Conservation (phyloP, 2,113 vertebrate genomes). For the Lepisosteus oculatus region DNA sequence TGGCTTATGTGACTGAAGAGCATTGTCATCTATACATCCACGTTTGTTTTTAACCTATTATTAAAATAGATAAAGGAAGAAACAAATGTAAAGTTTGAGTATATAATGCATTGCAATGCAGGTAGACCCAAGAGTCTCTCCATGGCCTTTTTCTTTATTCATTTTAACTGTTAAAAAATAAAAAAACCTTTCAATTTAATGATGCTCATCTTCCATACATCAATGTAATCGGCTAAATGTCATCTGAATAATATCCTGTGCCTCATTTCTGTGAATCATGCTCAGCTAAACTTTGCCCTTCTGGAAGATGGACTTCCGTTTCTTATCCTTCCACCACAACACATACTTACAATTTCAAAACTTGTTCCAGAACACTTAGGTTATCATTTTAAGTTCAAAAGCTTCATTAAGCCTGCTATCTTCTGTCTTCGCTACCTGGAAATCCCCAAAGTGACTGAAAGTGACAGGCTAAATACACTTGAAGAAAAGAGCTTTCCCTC, state of each 20-base stretch:
- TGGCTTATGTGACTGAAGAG: neutral
- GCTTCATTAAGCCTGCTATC: constrained; percentile 8
- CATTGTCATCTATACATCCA: neutral
- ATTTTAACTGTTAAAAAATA: too few relatives aligned
- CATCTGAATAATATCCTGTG: neutral
- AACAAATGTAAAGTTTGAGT: neutral
- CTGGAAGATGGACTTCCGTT: constrained; percentile 2
- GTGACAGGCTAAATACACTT: neutral
- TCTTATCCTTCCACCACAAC: constrained; percentile 6
- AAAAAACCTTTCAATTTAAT: too few relatives aligned
- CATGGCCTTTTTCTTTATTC: too few relatives aligned
- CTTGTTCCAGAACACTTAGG: constrained; percentile 3
- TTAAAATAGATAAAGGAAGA: too few relatives aligned
- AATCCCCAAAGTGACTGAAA: constrained; percentile 3
- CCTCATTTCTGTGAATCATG: neutral
- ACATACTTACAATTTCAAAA: constrained; percentile 15
- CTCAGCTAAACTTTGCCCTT: neutral
- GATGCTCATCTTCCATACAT: too few relatives aligned
- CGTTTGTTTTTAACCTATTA: too few relatives aligned
- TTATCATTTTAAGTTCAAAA: constrained; percentile 18
- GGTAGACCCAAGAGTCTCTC: neutral
- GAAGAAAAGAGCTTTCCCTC: neutral
- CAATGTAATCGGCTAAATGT: neutral
- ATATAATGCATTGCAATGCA: neutral
- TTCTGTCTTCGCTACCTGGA: neutral